These are phyloP conservation scores for Petrocephalus zakoni DNA, from an alignment of 2,113 vertebrate species.

Conservation along the genomic window DNA sequence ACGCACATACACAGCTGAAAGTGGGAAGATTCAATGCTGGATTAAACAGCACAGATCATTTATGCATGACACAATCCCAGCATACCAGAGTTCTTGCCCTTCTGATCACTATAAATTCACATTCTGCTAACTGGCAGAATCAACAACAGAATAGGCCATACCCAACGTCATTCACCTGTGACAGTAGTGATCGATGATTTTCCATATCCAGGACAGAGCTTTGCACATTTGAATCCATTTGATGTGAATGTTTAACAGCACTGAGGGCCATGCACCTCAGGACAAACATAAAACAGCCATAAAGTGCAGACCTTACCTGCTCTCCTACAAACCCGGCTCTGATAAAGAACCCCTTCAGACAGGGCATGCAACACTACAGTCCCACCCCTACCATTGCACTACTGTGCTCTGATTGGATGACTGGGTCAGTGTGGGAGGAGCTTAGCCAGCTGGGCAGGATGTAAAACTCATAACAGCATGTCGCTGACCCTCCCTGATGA, in stretches of 20 bases:
- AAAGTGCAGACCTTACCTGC: neutral
- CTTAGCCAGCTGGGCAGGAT: neutral
- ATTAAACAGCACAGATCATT: neutral
- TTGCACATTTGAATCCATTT: neutral
- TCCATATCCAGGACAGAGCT: neutral
- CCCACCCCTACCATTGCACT: neutral
- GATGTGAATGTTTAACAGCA: neutral
- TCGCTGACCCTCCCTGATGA: neutral
- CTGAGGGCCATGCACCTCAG: neutral
- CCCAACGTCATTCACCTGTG: neutral
- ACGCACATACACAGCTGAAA: neutral
- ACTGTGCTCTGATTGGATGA: neutral
- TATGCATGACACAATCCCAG: neutral
- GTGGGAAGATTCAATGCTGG: neutral
- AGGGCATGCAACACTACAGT: neutral
- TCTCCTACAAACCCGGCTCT: neutral
- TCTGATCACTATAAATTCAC: neutral
- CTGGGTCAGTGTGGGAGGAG: neutral
- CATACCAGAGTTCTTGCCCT: neutral
- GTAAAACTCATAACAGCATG: neutral
- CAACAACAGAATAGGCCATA: neutral
- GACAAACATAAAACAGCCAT: neutral
- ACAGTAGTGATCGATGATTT: neutral
- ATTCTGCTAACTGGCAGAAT: neutral
- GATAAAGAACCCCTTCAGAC: neutral